Evolutionary conservation across 1,140 invertebrate species (phyloP), one percentile per base, ranked within the genome.

Genomic region (Drosophila virilis): DNA sequence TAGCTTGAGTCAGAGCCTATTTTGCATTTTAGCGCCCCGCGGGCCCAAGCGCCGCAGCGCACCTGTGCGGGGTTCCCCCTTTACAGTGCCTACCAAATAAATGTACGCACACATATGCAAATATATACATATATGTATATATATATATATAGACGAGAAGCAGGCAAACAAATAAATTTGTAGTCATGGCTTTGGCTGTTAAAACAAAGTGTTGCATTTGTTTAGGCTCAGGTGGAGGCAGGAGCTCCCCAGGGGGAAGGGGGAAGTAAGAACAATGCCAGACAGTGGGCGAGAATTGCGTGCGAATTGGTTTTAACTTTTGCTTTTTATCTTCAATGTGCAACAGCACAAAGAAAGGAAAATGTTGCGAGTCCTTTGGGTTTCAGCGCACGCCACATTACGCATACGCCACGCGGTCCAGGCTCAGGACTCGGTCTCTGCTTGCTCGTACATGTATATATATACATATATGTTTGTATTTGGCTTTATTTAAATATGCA

Each of bases 221-320:
- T 86, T 86, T 86, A 86, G 82, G 69, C 74, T 68, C 59, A 58
- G 73, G 45, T 69, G 52, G 46, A 5, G 67, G 52, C 37, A 38
- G 15, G 17, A 52, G 33, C 77, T 75, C 79, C 64, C 65, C 22
- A 28, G 22, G 22, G 22, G 22, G 4, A 28, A 4, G 33, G 66
- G 82, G 78, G 10, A 3, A 35, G 7, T 0, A 71, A 61, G 74
- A 35, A 68, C 54, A 59, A 61, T 52, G 37, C 32, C 60, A 70
- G 66, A 85, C 69, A 88, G 74, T 78, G 76, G 70, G 70, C 74
- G 74, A 88, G 78, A 89, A 89, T 89, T 89, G 84, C 84, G 84
- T 89, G 84, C 79, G 80, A 89, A 89, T 84, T 80, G 84, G 84
- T 78, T 84, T 90, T 89, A 89, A 89, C 85, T 89, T 89, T 90